Evolutionary conservation across 2,888 invertebrate genomes (phyloP), one percentile per base, ranked within the genome.

Genomic region (Latrodectus hesperus): DNA sequence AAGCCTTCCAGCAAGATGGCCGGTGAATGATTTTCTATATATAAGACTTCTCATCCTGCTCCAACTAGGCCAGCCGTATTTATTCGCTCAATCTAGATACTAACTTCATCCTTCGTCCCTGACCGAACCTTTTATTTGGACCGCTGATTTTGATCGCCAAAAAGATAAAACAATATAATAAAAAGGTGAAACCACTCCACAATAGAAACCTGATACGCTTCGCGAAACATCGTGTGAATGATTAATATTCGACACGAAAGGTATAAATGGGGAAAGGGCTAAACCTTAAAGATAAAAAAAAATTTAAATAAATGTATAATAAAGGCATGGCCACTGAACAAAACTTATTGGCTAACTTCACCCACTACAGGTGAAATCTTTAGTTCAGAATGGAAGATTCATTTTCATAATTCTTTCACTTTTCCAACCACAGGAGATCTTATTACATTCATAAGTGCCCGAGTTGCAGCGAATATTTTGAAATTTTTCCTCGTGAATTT

Each of bases 151-250:
- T 71, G 80, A 86, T 78, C 70, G 85, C 75, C 70, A 68, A 68
- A 79, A 80, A 51, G 84, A 84, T 79, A 79, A 79, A 73, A 55
- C 72, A 84, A 68, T 17, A 79, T 84, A 79, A 79, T 79, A 79
- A 84, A 72, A 68, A 73, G 52, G 70, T 79, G 68, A 78, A 85
- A 65, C 71, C 73, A 72, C 72, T 79, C 85, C 79, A 86, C 85
- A 86, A 86, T 80, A 76, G 80, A 76, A 86, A 86, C 64, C 64
- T 70, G 80, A 86, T 86, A 80, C 80, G 74, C 81, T 67, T 81
- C 73, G 65, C 26, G 52, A 65, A 53, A 53, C 52, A 17, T 26
- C 55, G 64, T 83, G 75, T 75, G 82, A 72, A 75, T 75, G 74
- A 55, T 75, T 75, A 83, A 83, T 83, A 75, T 68, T 52, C 22